Base-by-base conservation (phyloP, 2,113 vertebrate species). In the Lepisosteus osseus region DNA sequence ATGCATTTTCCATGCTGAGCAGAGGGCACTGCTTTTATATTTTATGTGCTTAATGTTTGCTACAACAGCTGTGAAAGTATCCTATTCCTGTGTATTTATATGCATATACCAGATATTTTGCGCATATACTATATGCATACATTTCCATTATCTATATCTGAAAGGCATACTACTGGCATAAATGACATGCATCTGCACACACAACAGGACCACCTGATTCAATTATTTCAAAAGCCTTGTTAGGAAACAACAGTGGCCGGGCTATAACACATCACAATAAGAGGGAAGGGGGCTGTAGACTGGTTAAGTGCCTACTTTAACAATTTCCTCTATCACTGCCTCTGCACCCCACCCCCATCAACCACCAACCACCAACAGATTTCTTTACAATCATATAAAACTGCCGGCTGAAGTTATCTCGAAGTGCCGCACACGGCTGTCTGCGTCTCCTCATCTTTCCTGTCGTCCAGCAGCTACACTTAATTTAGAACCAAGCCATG, bases 181-280 rank as follows among this genome's bases (percentile, higher is more conserved):
- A 9, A 51, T 6, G 47, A 47, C 42, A 62, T 12, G 41, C 54
- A 76, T 79, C 74, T 68, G 13, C 15, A 67, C 17, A 70, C 75
- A 63, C 41, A 70, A 55, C 69, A 69, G 66, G 74, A 61, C 69
- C 65, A 72, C 66, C 64, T 62, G 79, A 79, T 83, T 81, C 72
- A 79, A 78, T 81, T 79, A 81, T 78, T 75, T 78, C 79, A 77
- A 81, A 79, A 77, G 76, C 69, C 71, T 73, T 72, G 76, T 82
- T 67, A 76, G 76, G 47, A 69, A 62, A 77, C 72, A 74, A 74
- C 72, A 65, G 74, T 73, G 71, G 66, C 54, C 12, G 44, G 6
- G 14, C 57, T 29, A 55, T 74, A 70, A 70, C 71, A 65, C 72
- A 76, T 77, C 71, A 45, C 70, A 72, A 72, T 72, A 8, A 71